Conservation (phyloP, 2,797 vertebrate species). For the Cottoperca gobio region DNA sequence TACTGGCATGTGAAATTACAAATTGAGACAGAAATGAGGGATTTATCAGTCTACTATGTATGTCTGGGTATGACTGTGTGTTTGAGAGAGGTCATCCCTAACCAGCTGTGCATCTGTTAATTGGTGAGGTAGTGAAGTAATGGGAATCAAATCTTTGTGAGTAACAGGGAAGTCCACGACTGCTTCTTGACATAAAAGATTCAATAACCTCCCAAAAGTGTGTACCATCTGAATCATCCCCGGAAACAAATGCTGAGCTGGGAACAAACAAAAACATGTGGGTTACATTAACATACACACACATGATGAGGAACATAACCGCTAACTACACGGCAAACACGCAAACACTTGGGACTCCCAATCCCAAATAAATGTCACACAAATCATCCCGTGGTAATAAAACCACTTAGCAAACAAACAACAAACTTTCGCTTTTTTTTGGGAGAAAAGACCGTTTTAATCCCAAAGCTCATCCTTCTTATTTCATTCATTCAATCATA, state of each 20-base stretch:
- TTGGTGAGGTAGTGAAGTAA: constrained; percentile 64
- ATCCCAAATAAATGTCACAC: constrained; percentile 74
- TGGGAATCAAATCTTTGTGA: constrained; percentile 72
- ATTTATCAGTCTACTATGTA: constrained; percentile 8
- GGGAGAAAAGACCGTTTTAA: constrained; percentile 21
- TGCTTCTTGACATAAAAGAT: constrained; percentile 69
- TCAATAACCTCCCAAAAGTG: constrained; percentile 76
- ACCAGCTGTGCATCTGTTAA: constrained; percentile 65
- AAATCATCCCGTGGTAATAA: constrained; percentile 69
- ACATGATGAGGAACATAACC: constrained; percentile 83
- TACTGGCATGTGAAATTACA: neutral
- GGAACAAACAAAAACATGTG: constrained; percentile 74
- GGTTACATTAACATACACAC: constrained; percentile 76
- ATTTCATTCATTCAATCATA: constrained; percentile 15
- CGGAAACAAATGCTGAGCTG: constrained; percentile 60
- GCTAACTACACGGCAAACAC: constrained; percentile 81
- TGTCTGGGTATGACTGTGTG: constrained; percentile 50
- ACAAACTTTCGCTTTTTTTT: constrained; percentile 56
- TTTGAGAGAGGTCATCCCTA: constrained; percentile 50
- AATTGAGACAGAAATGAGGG: constrained; percentile 2
- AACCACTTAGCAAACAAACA: constrained; percentile 55
- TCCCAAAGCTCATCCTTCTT: constrained; percentile 16
- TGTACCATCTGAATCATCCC: constrained; percentile 66
- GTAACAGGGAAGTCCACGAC: constrained; percentile 76
- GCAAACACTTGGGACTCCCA: constrained; percentile 71